phyloP scores from a whole-genome alignment of 1,140 invertebrate species.

The Arctopsyche grandis region DNA sequence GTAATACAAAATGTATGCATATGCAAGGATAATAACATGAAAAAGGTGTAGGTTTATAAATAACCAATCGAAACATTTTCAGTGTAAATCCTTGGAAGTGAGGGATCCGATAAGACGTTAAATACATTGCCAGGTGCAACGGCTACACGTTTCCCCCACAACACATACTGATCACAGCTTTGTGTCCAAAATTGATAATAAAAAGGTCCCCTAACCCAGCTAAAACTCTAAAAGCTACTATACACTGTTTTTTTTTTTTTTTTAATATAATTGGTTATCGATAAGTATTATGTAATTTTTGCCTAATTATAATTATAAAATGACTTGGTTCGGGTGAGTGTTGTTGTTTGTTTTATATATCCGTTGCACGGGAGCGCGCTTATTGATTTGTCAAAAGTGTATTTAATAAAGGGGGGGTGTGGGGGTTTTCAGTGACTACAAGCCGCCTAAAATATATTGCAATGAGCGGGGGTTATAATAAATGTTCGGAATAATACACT shows the following conservation, averaged over 20 bases:
- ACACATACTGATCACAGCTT: conserved; percentile 44
- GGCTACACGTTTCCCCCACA: neutral
- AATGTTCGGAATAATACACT: too few species aligned
- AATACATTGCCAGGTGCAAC: too few species aligned
- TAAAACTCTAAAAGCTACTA: conserved; percentile 54
- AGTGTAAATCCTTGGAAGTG: conserved; percentile 20
- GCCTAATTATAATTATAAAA: conserved; percentile 31
- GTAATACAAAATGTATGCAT: conserved; percentile 47
- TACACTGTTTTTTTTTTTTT: conserved; percentile 47
- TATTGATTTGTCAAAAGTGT: too few species aligned
- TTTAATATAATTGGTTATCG: conserved; percentile 46
- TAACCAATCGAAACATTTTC: conserved; percentile 20
- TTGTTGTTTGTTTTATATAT: too few species aligned
- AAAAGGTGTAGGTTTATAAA: conserved; percentile 16
- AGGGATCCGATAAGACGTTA: neutral
- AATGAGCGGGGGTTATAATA: too few species aligned
- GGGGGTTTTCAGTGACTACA: neutral
- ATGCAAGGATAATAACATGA: conserved; percentile 40
- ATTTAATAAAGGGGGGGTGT: too few species aligned
- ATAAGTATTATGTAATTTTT: conserved; percentile 40
- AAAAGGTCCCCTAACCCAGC: conserved; percentile 54
- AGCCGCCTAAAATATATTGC: too few species aligned
- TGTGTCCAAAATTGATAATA: conserved; percentile 46
- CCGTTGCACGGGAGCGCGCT: too few species aligned
- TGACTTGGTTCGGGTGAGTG: conserved; percentile 18